These are phyloP conservation scores for Grapholita molesta DNA, from an alignment of 1,140 invertebrate species.

Conservation along the genomic window DNA sequence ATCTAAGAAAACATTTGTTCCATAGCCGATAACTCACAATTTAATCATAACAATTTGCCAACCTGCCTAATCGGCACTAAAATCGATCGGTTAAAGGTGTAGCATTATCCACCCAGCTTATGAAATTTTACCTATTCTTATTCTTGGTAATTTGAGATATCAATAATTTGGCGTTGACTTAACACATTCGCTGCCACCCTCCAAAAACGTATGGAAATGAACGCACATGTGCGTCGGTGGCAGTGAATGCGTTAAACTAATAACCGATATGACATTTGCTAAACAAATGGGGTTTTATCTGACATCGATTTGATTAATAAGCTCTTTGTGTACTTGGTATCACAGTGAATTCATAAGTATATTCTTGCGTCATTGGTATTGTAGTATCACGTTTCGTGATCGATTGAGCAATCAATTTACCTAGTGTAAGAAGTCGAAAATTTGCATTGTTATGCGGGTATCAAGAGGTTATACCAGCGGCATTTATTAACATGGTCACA, in stretches of 20 bases:
- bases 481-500: not conserved
- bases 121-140: not conserved
- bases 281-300: conserved; percentile 13
- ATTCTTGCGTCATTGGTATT: conserved; percentile 16
- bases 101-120: not conserved
- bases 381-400: conserved; percentile 16
- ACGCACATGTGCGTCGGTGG: too few relatives aligned
- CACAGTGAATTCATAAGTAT: conserved; percentile 11
- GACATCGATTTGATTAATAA: conserved; percentile 14
- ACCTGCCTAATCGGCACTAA: not conserved
- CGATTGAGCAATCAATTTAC: conserved; percentile 14
- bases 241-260: too few relatives aligned
- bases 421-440: conserved; percentile 3
- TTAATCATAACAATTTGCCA: not conserved
- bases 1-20: too few relatives aligned
- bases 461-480: not conserved
- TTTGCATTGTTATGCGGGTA: not conserved
- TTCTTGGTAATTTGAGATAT: conserved; percentile 11
- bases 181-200: too few relatives aligned
- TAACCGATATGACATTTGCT: conserved; percentile 16
- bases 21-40: not conserved
- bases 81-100: not conserved
- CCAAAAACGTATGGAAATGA: too few relatives aligned
- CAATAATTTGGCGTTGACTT: conserved; percentile 6
- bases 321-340: conserved; percentile 6